These are phyloP conservation scores for Ganaspis sp. DNA, from an alignment of 1,140 invertebrate genomes.

Conservation along the genomic window DNA sequence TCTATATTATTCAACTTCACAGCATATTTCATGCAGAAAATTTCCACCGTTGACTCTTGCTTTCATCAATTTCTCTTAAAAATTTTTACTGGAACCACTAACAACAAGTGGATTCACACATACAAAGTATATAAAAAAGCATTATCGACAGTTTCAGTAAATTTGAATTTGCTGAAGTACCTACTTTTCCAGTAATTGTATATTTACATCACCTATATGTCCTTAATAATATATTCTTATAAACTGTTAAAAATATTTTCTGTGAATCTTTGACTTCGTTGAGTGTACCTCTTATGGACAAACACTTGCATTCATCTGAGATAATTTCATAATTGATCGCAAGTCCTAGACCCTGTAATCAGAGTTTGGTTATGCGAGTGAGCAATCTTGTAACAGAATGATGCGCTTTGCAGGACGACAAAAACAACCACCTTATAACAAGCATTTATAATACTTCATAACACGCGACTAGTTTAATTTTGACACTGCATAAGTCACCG, in stretches of 20 bases:
- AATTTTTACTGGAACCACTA: slow-evolving; percentile 12
- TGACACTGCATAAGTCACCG: slow-evolving; percentile 67
- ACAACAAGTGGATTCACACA: slow-evolving; percentile 51
- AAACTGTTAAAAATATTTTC: slow-evolving; percentile 72
- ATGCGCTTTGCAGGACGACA: slow-evolving; percentile 12
- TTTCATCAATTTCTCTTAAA: not conserved
- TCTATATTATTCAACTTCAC: not conserved
- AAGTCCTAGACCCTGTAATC: slow-evolving; percentile 31
- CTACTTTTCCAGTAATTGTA: slow-evolving; percentile 67
- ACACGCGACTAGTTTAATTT: slow-evolving; percentile 71
- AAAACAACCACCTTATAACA: slow-evolving; percentile 63
- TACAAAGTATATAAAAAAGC: slow-evolving; percentile 70
- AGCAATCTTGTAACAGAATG: not conserved
- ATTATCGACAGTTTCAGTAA: slow-evolving; percentile 69
- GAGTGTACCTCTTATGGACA: slow-evolving; percentile 18
- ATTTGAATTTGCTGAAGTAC: slow-evolving; percentile 63
- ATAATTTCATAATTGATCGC: slow-evolving; percentile 32
- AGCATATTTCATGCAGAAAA: not conserved
- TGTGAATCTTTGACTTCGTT: slow-evolving; percentile 35
- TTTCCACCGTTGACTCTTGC: not conserved
- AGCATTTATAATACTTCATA: slow-evolving; percentile 64
- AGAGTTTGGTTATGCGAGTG: slow-evolving; percentile 21
- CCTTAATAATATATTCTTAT: slow-evolving; percentile 51
- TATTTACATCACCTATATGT: slow-evolving; percentile 70
- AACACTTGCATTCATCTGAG: slow-evolving; percentile 9